Evolutionary conservation across 2,888 invertebrate species (phyloP), one percentile per base, ranked within the genome.

Genomic region (Eulithis prunata): DNA sequence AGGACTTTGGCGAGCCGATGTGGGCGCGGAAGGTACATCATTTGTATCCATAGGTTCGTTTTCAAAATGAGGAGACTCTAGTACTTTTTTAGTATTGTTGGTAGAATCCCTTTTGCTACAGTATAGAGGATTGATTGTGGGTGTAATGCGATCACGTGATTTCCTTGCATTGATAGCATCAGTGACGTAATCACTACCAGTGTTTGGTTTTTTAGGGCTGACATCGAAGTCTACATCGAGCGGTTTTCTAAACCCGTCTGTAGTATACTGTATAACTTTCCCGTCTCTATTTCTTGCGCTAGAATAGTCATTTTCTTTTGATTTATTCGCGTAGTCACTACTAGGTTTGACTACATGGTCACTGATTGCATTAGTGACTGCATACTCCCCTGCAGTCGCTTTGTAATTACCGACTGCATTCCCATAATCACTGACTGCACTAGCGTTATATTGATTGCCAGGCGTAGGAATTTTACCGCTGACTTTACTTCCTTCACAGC

Each of bases 1-100:
- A 4, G 68, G 68, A 14, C 68, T 68, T 11, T 54, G 64, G 3
- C 68, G 41, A 5, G 67, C 67, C 4, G 67, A 63, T 0, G 55
- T 7, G 2, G 62, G 61, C 10, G 43, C 43, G 32, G 62, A 56
- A 0, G 67, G 38, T 32, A 55, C 64, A 11, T 64, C 68, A 36
- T 53, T 63, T 0, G 47, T 49, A 12, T 66, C 66, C 62, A 66
- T 66, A 2, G 58, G 36, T 10, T 63, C 63, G 1, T 43, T 14
- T 3, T 66, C 65, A 38, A 14, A 36, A 21, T 4, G 45, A 32
- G 28, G 45, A 10, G 38, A 36, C 5, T 38, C 13, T 11, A 13
- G 4, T 5, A 13, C 8, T 13, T 36, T 12, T 6, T 52, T 41
- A 41, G 47, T 14, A 51, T 13, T 3, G 5, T 53, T 41, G 11